Conservation (phyloP, 2,113 vertebrate species). For the Hyperopisus bebe region DNA sequence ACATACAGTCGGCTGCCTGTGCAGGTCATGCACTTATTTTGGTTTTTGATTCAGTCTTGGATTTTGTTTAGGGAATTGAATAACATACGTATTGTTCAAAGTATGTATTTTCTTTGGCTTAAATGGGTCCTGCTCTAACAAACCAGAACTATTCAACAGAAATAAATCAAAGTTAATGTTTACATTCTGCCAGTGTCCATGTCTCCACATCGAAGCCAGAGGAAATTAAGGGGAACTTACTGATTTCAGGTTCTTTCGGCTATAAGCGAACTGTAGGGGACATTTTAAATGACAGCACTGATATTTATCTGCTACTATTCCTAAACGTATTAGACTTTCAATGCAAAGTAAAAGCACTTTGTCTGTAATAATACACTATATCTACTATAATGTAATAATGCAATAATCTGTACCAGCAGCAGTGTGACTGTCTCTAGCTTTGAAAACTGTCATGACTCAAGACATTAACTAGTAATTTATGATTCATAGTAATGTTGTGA, state of each 20-base stretch:
- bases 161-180: constrained; percentile 2
- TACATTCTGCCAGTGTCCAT: neutral
- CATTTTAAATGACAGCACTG: neutral
- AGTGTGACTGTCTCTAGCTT: neutral
- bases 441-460: neutral
- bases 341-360: neutral
- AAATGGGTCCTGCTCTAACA: neutral
- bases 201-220: neutral
- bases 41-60: neutral
- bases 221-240: neutral
- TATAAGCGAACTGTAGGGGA: neutral
- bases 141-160: neutral
- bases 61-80: neutral
- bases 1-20: neutral
- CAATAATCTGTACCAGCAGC: neutral
- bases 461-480: neutral
- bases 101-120: constrained; percentile 9
- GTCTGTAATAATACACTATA: neutral
- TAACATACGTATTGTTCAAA: neutral
- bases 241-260: neutral
- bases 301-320: neutral
- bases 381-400: neutral
- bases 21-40: neutral
- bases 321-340: neutral
- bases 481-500: neutral